Evolutionary conservation across 1,140 invertebrate species (phyloP).

Genomic region (Ceratosolen fusciceps): DNA sequence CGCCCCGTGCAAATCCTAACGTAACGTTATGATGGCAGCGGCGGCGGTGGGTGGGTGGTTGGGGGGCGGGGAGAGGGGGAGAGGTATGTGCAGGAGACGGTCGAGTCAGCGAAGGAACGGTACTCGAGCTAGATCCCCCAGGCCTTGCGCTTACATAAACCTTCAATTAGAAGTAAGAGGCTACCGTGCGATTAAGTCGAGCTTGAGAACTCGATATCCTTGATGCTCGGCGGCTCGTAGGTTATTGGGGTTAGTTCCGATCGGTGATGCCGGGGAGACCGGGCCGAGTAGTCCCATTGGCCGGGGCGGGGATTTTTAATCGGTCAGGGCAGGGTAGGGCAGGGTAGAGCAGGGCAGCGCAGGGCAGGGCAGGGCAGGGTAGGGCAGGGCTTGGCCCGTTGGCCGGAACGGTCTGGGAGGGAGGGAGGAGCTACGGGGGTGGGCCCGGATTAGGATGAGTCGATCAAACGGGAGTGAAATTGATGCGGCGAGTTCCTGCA

Average conservation of each 20-base stretch:
- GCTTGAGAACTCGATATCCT: conserved; percentile 55
- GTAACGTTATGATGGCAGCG: too few species aligned
- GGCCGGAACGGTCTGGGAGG: too few species aligned
- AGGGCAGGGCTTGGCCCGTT: too few species aligned
- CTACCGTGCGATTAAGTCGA: conserved; percentile 52
- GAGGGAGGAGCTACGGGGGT: too few species aligned
- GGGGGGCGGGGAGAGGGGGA: neutral
- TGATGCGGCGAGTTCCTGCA: neutral
- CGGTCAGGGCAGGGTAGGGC: too few species aligned
- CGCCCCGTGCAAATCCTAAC: neutral
- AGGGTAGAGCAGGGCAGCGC: too few species aligned
- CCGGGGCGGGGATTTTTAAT: conserved; percentile 17
- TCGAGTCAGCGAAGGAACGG: neutral
- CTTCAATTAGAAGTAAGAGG: conserved; percentile 53
- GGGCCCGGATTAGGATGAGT: neutral
- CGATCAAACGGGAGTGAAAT: neutral
- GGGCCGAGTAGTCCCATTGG: neutral
- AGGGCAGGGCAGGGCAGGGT: too few species aligned
- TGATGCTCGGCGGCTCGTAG: conserved; percentile 37
- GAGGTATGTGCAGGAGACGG: neutral
- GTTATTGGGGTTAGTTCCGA: conserved; percentile 2
- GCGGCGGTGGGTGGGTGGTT: too few species aligned
- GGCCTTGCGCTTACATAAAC: conserved; percentile 48
- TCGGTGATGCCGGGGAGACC: neutral
- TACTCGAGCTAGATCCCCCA: neutral